Conservation (phyloP, 2,113 vertebrate genomes). For the Sebastes fasciatus region DNA sequence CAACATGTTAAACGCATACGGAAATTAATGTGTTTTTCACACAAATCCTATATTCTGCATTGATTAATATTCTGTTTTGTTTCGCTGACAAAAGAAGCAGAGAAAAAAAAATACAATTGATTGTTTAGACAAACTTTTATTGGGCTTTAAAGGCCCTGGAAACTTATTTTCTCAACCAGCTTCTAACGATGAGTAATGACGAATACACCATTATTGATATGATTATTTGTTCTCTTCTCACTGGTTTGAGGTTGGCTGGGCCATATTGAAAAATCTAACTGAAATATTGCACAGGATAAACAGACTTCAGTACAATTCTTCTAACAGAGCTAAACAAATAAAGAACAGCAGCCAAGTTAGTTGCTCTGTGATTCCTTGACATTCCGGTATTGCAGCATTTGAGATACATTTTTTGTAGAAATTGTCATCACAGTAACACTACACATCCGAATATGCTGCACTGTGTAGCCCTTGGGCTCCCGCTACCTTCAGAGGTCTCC, state of each 20-base stretch:
- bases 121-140: not conserved
- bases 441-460: not conserved
- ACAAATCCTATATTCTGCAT: not conserved
- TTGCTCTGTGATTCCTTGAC: not conserved
- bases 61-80: not conserved
- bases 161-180: not conserved
- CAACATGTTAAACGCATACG: not conserved
- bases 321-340: constrained; percentile 1
- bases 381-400: not conserved
- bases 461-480: not conserved
- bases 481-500: not conserved
- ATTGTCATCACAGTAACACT: not conserved
- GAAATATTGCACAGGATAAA: not conserved
- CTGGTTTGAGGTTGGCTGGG: not conserved
- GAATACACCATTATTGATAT: too few relatives aligned
- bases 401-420: not conserved
- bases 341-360: not conserved
- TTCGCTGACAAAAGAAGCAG: not conserved
- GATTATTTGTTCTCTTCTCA: not conserved
- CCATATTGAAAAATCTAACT: not conserved
- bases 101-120: not conserved
- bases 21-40: not conserved
- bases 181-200: not conserved
- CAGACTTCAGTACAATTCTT: not conserved
- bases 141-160: not conserved